These are phyloP conservation scores for Porites lutea DNA, from an alignment of 64 coral and sea anemone species.

Conservation along the genomic window DNA sequence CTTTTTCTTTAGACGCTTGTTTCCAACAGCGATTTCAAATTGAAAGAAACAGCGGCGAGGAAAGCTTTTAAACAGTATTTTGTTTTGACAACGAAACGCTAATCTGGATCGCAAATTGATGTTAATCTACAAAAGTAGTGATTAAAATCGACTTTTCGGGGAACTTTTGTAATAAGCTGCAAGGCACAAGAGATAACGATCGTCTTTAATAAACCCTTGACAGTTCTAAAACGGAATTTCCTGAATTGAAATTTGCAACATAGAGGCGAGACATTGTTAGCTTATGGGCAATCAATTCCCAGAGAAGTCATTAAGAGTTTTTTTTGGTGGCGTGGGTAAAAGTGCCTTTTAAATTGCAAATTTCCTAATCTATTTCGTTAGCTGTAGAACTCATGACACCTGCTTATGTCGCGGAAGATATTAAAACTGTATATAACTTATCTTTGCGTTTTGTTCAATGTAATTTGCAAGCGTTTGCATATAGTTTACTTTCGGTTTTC, in stretches of 20 bases:
- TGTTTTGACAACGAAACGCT: conserved; percentile 29
- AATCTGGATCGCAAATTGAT: conserved; percentile 27
- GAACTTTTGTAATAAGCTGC: neutral
- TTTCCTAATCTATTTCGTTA: neutral
- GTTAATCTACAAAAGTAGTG: conserved; percentile 17
- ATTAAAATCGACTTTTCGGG: neutral
- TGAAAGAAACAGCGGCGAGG: neutral
- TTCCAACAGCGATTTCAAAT: conserved; percentile 11
- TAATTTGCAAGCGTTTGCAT: neutral
- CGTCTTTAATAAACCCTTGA: neutral
- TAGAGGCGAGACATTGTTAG: neutral
- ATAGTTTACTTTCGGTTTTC: neutral
- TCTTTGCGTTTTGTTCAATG: neutral
- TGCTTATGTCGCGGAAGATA: neutral
- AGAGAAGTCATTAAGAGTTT: neutral
- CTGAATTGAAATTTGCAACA: neutral
- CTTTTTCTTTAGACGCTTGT: neutral
- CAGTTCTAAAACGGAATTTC: neutral
- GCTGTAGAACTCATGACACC: neutral
- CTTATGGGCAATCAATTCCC: neutral
- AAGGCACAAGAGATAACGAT: neutral
- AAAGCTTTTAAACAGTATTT: neutral
- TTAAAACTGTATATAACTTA: conserved; percentile 14
- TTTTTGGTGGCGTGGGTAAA: neutral
- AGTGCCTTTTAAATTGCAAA: neutral